Conservation (phyloP, 2,113 vertebrate species). For the Dendrocopos noguchii region DNA sequence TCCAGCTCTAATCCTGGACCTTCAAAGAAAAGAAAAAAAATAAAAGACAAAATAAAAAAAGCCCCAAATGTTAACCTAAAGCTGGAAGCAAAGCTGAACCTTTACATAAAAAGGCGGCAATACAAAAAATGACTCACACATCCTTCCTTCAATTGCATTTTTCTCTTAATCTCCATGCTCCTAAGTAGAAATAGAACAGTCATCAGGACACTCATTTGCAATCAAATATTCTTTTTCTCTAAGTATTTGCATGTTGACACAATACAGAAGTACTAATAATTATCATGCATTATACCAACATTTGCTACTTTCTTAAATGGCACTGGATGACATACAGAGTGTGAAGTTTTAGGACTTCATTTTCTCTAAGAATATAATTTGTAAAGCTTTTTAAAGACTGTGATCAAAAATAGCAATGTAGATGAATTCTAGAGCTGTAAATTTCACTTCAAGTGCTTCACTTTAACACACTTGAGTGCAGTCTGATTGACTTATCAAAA, state of each 20-base stretch:
- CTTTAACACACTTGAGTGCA: slow-evolving; percentile 29
- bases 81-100: not conserved
- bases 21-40: not conserved
- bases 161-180: not conserved
- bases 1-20: not conserved
- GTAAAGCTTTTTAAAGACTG: slow-evolving; percentile 25
- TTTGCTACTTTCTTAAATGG: not conserved
- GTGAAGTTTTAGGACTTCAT: slow-evolving; percentile 12
- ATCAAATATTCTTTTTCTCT: not conserved
- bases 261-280: not conserved
- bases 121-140: not conserved
- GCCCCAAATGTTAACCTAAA: not conserved
- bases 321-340: not conserved
- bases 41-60: not conserved
- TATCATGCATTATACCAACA: not conserved
- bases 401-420: slow-evolving; percentile 13
- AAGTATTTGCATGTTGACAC: not conserved
- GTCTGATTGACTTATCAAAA: slow-evolving; percentile 46
- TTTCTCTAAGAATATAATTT: slow-evolving; percentile 7
- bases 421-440: slow-evolving; percentile 15
- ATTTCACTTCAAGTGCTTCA: slow-evolving; percentile 44
- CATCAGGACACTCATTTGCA: not conserved
- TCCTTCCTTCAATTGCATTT: not conserved
- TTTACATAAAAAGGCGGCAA: not conserved
- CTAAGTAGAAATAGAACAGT: not conserved